These are phyloP conservation scores for Melanophora roralis DNA, from an alignment of 2,888 invertebrate genomes.

Conservation along the genomic window DNA sequence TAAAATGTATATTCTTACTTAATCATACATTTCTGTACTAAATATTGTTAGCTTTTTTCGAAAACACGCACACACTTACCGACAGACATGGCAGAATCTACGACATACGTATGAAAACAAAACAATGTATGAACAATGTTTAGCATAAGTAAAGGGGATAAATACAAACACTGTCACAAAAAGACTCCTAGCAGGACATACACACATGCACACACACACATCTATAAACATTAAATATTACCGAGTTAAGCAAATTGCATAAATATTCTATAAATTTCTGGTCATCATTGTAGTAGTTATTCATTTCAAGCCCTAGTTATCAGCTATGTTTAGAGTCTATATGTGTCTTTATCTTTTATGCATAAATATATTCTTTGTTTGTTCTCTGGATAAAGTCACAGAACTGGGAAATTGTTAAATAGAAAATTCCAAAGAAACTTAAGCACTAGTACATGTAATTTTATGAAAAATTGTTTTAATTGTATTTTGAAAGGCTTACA, in stretches of 20 bases:
- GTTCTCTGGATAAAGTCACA: too few relatives aligned
- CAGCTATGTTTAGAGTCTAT: slow-evolving; percentile 29
- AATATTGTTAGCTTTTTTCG: background rate
- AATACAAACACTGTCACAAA: background rate
- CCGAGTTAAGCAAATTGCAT: slow-evolving; percentile 34
- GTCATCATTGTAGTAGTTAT: slow-evolving; percentile 35
- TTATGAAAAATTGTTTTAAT: too few relatives aligned
- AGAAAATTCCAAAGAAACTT: too few relatives aligned
- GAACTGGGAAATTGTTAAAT: too few relatives aligned
- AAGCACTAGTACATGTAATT: too few relatives aligned
- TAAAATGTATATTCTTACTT: slow-evolving; percentile 19
- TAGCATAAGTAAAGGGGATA: slow-evolving; percentile 38
- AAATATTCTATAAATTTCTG: slow-evolving; percentile 58
- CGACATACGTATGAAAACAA: background rate
- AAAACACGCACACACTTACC: background rate
- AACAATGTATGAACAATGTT: slow-evolving; percentile 46
- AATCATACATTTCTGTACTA: background rate
- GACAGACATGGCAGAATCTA: background rate
- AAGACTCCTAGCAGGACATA: background rate
- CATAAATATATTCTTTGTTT: too few relatives aligned
- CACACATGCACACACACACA: background rate
- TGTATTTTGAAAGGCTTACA: too few relatives aligned
- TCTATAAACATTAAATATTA: slow-evolving; percentile 2
- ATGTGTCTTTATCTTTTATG: background rate
- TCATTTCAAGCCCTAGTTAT: slow-evolving; percentile 38